Percentiles rank a stretch among this genome's conserved stretches.
Conservation (phyloP, 2,113 vertebrate genomes). For the Cavia aperea region DNA sequence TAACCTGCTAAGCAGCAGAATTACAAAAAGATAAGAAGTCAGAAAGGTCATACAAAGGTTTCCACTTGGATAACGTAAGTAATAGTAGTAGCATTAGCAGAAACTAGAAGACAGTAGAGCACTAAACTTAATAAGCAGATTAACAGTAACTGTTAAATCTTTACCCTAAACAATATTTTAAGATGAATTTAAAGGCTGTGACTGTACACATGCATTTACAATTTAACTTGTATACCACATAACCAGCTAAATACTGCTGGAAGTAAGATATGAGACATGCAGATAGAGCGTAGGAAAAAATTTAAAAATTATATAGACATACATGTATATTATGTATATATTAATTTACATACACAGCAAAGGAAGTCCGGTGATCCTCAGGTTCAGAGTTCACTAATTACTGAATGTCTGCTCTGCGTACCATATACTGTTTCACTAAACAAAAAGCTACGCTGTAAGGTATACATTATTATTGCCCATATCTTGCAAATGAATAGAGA, state of each 20-base stretch:
- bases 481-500: not conserved
- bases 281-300: not conserved
- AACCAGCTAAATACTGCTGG: not conserved
- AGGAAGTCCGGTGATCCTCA: not conserved
- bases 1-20: not conserved
- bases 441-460: not conserved
- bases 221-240: not conserved
- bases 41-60: not conserved
- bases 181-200: not conserved
- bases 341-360: not conserved
- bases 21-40: not conserved
- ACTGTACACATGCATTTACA: not conserved
- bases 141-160: not conserved
- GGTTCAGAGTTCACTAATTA: not conserved
- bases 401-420: not conserved
- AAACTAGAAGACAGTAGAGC: not conserved
- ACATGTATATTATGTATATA: not conserved
- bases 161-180: not conserved
- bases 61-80: not conserved
- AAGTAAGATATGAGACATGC: not conserved
- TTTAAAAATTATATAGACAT: not conserved
- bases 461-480: not conserved
- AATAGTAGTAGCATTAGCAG: not conserved
- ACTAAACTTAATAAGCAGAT: not conserved
- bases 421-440: not conserved